Base-by-base conservation (phyloP, 2,113 vertebrate genomes). In the Micromys minutus region DNA sequence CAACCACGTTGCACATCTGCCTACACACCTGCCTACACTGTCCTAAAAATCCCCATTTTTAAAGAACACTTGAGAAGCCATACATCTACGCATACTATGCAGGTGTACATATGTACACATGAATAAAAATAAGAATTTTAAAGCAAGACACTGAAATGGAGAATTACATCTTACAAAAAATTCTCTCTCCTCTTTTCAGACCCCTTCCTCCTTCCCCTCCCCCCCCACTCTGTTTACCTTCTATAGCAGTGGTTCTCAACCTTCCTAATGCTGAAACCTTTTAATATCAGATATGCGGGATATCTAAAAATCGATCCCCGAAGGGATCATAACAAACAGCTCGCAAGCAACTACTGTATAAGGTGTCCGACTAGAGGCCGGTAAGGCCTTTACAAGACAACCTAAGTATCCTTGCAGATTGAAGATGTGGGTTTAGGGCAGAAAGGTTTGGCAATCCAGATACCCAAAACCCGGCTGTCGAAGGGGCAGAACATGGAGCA, bases 51-150 rank as follows among this genome's bases (percentile, higher is more conserved):
- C 57, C 67, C 22, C 72, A 8, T 52, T 91, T 89, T 89, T 81
- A 59, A 76, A 88, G 74, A 34, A 86, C 55, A 34, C 36, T 75
- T 96, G 22, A 85, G 52, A 93, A 90, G 88, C 4, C 34, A n/a
- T 10, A n/a, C n/a, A n/a, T n/a, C n/a, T n/a, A n/a, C n/a, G n/a
- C n/a, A n/a, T 13, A 36, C 3, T 29, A 36, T 69, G 13, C 31
- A 69, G 29, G 69, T 24, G 63, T 15, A 22, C 26, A 85, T 5
- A 50, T n/a, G 63, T 9, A 50, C 42, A 85, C 29, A 85, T 67
- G 15, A 34, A 85, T 22, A 85, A 65, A 63, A 85, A 65, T 63
- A 63, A 19, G 21, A 0, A 4, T 59, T 85, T 22, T 22, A 67
- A 85, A 31, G 39, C 77, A 50, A 19, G 19, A 19, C 87, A 52